Evolutionary conservation across 2,888 invertebrate species (phyloP), one percentile per base, ranked within the genome.

Genomic region (Cabera pusaria): DNA sequence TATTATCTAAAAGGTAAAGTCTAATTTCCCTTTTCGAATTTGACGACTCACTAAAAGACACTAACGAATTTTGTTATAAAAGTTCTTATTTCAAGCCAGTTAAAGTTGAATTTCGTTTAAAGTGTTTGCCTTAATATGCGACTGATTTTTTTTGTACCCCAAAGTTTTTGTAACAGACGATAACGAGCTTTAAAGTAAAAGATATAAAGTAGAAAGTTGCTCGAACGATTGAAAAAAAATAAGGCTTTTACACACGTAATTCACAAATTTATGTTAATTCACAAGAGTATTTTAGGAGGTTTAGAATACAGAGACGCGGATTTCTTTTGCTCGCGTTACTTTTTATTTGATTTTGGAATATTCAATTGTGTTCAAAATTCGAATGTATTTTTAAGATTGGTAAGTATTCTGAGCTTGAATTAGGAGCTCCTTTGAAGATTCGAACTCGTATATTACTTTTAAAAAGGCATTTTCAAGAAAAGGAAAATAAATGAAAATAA

Each of bases 331-430:
- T 39, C 1, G 9, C 11, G 28, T 21, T 29, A 6, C 19, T 7
- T 25, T 34, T 41, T 41, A 31, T 35, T 41, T 35, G 31, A 35
- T 35, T 40, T 40, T 5, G 34, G 17, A 34, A 25, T 21, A 29
- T 33, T 26, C 12, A 28, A 18, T 23, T 24, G 18, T 23, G 7
- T 23, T 1, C n/a, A n/a, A 19, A 4, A 19, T 32, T 8, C 7
- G 9, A 31, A 19, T 11, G 10, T 19, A 3, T 19, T 18, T 27
- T 18, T 12, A 9, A 23, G n/a, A 9, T 23, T 10, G 6, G 5
- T 11, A n/a, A 2, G 6, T 23, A 21, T 24, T n/a, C n/a, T n/a
- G n/a, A n/a, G n/a, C n/a, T n/a, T n/a, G n/a, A n/a, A n/a, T n/a
- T n/a, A n/a, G n/a, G n/a, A n/a, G n/a, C n/a, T n/a, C n/a, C n/a